phyloP scores from a whole-genome alignment of 1,140 invertebrate genomes.

The Kradibia gibbosae region DNA sequence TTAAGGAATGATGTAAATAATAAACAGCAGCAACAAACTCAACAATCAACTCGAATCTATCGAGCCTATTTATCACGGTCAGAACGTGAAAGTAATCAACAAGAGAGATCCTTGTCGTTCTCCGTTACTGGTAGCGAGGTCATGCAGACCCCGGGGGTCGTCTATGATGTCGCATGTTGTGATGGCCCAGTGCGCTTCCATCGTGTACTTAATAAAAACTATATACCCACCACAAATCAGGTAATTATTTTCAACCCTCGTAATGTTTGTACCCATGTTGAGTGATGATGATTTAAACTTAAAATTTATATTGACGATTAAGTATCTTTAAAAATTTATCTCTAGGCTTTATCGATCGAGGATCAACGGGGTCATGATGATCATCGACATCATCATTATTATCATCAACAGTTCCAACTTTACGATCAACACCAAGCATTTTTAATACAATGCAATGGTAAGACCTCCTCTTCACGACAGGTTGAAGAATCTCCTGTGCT shows the following conservation, averaged over 20 bases:
- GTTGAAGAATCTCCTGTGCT: background rate
- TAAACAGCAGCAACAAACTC: slow-evolving; percentile 29
- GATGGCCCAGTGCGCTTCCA: slow-evolving; percentile 90
- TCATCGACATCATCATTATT: background rate
- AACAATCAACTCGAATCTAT: background rate
- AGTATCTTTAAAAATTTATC: background rate
- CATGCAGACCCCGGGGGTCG: slow-evolving; percentile 65
- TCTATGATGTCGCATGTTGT: slow-evolving; percentile 88
- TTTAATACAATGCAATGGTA: slow-evolving; percentile 22
- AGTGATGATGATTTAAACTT: background rate
- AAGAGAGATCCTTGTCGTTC: slow-evolving; percentile 13
- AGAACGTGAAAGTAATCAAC: background rate
- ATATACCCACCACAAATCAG: slow-evolving; percentile 62
- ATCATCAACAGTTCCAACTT: background rate
- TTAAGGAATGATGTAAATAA: slow-evolving; percentile 41
- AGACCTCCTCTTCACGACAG: background rate
- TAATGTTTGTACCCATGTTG: too few species aligned
- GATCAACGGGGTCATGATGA: background rate
- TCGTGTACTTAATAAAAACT: slow-evolving; percentile 83
- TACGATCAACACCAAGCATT: background rate
- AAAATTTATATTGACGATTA: background rate
- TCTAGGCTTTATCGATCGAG: background rate
- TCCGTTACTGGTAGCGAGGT: slow-evolving; percentile 24
- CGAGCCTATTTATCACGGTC: background rate
- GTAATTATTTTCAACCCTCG: slow-evolving; percentile 56